Percentiles rank a stretch among this genome's conserved stretches.
Evolutionary conservation across 1,140 invertebrate genomes (phyloP).

Genomic region (Pantala flavescens): DNA sequence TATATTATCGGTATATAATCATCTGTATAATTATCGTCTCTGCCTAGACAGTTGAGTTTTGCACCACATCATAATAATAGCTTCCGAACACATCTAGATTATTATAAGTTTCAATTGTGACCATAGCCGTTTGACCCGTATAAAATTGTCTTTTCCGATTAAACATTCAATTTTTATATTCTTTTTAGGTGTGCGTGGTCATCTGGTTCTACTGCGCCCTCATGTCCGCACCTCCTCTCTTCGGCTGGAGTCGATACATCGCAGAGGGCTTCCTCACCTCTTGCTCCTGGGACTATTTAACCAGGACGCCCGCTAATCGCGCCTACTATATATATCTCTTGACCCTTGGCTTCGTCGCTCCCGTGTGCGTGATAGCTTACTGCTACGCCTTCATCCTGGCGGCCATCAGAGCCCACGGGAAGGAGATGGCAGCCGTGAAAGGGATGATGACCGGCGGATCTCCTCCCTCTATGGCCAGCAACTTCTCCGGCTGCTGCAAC

Average conservation of each 20-base stretch:
- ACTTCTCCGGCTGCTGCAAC: neutral
- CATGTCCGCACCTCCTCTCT: conserved; percentile 39
- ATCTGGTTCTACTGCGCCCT: conserved; percentile 41
- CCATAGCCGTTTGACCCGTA: too few species aligned
- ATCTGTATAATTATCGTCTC: too few species aligned
- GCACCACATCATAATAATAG: too few species aligned
- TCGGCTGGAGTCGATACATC: conserved; percentile 43
- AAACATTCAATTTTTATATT: too few species aligned
- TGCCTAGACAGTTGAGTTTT: too few species aligned
- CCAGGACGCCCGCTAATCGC: conserved; percentile 32
- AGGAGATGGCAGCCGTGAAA: conserved; percentile 33
- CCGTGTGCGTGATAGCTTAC: conserved; percentile 36
- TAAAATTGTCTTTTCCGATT: too few species aligned
- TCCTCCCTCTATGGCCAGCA: neutral
- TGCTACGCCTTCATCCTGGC: conserved; percentile 39
- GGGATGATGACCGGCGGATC: neutral
- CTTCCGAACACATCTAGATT: too few species aligned
- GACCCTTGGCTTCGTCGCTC: conserved; percentile 39
- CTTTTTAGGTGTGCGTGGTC: conserved; percentile 33
- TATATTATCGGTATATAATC: too few species aligned
- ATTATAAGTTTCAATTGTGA: too few species aligned
- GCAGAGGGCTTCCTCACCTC: conserved; percentile 42
- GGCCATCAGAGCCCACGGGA: conserved; percentile 32
- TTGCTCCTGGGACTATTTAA: conserved; percentile 46
- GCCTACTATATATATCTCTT: conserved; percentile 41